These are phyloP conservation scores for Vicugna pacos DNA, from an alignment of 2,113 vertebrate species.

Conservation along the genomic window DNA sequence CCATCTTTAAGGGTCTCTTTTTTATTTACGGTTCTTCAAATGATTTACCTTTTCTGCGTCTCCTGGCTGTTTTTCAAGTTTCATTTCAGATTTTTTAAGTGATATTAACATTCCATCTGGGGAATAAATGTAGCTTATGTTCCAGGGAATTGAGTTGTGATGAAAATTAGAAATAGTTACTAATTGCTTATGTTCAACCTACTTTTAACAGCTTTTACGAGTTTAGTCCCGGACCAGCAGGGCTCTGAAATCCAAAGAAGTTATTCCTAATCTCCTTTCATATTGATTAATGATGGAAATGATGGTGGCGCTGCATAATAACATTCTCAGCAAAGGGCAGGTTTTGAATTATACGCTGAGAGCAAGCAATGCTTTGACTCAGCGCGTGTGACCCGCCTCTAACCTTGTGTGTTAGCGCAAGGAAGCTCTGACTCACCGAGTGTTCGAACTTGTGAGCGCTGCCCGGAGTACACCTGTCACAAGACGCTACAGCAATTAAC, in stretches of 20 bases:
- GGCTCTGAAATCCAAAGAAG: not conserved
- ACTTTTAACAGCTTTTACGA: not conserved
- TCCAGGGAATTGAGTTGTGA: not conserved
- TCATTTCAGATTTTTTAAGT: not conserved
- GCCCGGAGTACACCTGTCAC: conserved; percentile 54
- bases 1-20: not conserved
- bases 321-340: not conserved
- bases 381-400: conserved; percentile 30
- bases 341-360: not conserved
- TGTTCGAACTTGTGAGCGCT: conserved; percentile 6
- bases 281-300: not conserved
- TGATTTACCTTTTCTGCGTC: not conserved
- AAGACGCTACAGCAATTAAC: not conserved
- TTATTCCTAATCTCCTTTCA: not conserved
- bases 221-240: not conserved
- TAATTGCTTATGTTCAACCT: not conserved
- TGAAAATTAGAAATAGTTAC: not conserved
- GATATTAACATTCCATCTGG: not conserved
- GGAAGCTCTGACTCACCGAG: conserved; percentile 63
- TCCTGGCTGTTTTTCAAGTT: not conserved
- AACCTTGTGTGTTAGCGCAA: not conserved
- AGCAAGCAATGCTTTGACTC: not conserved
- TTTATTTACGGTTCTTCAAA: not conserved
- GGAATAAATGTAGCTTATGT: not conserved
- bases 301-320: not conserved